A percentile compares a stretch with the other conserved stretches of the same genome.
phyloP scores from a whole-genome alignment of 1,140 invertebrate genomes.

The Megathymus violae region DNA sequence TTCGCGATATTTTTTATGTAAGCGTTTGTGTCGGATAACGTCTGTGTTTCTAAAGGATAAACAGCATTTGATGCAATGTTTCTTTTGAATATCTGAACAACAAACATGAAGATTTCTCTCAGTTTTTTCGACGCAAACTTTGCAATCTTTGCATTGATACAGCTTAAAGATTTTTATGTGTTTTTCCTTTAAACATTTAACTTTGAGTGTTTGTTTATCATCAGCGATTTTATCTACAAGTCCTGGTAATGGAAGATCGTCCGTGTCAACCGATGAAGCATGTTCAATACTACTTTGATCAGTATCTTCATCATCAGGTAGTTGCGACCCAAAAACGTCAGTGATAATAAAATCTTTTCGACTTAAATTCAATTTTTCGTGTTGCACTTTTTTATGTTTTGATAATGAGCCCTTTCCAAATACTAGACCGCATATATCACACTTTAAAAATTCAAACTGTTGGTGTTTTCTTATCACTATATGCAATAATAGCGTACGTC shows the following conservation, averaged over 20 bases:
- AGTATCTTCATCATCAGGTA: not conserved
- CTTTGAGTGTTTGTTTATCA: not conserved
- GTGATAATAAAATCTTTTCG: conserved; percentile 13
- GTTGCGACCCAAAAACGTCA: not conserved
- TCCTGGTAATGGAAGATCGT: not conserved
- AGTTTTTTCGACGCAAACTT: conserved; percentile 4
- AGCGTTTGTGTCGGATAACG: not conserved
- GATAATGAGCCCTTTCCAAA: not conserved
- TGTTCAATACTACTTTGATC: not conserved
- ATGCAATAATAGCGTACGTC: conserved; percentile 6
- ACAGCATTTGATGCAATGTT: not conserved
- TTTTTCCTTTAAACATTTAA: not conserved
- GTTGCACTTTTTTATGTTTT: conserved; percentile 12
- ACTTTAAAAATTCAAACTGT: not conserved
- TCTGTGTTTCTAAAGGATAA: conserved; percentile 4
- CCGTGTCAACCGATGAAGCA: conserved; percentile 2
- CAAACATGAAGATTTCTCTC: conserved; percentile 9
- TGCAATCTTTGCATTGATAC: conserved; percentile 27
- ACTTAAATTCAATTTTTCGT: not conserved
- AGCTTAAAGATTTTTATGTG: not conserved
- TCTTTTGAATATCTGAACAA: conserved; percentile 29
- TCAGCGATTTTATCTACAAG: not conserved
- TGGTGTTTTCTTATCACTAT: not conserved
- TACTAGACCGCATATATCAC: not conserved
- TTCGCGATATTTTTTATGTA: not conserved